A percentile compares a stretch with the other conserved stretches of the same genome.
Evolutionary conservation across 2,888 invertebrate species (phyloP).

Genomic region (Spodoptera picta): DNA sequence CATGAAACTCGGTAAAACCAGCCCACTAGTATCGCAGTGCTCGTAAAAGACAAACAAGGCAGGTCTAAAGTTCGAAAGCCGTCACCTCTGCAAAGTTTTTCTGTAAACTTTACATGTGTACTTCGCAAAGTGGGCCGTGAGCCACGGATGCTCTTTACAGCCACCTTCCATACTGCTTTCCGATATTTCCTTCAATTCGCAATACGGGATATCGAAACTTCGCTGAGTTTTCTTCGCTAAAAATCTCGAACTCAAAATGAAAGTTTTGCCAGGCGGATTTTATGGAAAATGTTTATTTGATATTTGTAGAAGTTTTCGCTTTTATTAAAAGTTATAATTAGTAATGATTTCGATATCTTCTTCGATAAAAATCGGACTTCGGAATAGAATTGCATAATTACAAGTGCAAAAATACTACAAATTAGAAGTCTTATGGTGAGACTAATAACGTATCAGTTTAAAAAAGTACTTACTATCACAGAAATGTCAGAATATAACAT

Average conservation of each 20-base stretch:
- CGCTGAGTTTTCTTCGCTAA: conserved; percentile 6
- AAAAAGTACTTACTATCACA: no score
- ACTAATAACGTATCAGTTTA: no score
- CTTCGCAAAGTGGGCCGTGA: conserved; percentile 54
- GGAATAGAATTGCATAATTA: no score
- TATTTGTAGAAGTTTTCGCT: background rate
- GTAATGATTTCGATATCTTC: no score
- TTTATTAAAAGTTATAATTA: background rate
- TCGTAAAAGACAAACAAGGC: conserved; percentile 59
- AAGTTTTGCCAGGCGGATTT: no score
- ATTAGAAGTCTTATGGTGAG: no score
- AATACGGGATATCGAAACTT: conserved; percentile 26
- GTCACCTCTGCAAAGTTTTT: conserved; percentile 67
- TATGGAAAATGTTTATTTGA: background rate
- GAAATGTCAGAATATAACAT: no score
- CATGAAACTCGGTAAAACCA: conserved; percentile 19
- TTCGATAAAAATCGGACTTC: no score
- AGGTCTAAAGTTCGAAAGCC: conserved; percentile 60
- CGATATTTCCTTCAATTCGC: conserved; percentile 30
- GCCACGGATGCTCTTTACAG: conserved; percentile 63
- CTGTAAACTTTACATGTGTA: conserved; percentile 67
- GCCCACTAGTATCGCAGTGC: conserved; percentile 14
- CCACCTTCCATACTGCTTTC: conserved; percentile 24
- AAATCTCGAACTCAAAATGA: background rate
- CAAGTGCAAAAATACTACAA: no score